Evolutionary conservation across 2,888 invertebrate species (phyloP).

Genomic region (Cryptocephalus primarius): DNA sequence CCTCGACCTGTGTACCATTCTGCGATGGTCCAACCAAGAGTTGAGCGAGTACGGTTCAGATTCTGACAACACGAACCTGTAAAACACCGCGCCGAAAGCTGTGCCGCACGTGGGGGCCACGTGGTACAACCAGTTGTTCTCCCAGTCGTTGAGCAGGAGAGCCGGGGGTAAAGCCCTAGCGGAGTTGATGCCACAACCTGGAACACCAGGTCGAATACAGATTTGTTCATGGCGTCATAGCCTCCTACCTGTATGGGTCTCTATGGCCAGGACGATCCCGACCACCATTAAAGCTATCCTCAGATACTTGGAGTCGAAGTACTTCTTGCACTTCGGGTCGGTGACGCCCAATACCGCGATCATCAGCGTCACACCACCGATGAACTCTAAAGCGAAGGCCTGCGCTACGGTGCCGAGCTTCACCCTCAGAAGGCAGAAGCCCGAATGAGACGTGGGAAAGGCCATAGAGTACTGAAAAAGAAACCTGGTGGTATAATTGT

Average conservation of each 20-base stretch:
- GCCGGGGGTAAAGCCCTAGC: constrained; percentile 11
- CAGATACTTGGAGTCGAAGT: constrained; percentile 7
- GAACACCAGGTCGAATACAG: not conserved
- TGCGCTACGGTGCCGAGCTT: constrained; percentile 1
- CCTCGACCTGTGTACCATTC: no score
- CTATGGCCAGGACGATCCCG: constrained; percentile 6
- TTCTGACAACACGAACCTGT: constrained; percentile 7
- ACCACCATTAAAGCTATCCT: constrained; percentile 2
- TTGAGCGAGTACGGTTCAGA: constrained; percentile 3
- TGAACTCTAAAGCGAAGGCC: constrained; percentile 11
- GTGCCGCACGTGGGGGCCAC: constrained; percentile 9
- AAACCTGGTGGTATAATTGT: no score
- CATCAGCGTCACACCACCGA: constrained; percentile 4
- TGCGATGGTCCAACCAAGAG: no score
- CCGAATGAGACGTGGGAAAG: not conserved
- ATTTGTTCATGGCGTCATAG: no score
- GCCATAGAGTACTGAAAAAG: constrained; percentile 3
- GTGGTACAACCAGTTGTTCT: constrained; percentile 10
- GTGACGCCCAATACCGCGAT: constrained; percentile 7
- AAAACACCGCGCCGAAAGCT: constrained; percentile 5
- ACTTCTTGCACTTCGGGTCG: constrained; percentile 2
- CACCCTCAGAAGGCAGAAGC: constrained; percentile 6
- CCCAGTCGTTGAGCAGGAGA: constrained; percentile 6
- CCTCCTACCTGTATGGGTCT: constrained; percentile 7
- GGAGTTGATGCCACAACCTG: constrained; percentile 12